Base-by-base conservation (phyloP, 2,888 invertebrate species). In the Sepioteuthis lessoniana region DNA sequence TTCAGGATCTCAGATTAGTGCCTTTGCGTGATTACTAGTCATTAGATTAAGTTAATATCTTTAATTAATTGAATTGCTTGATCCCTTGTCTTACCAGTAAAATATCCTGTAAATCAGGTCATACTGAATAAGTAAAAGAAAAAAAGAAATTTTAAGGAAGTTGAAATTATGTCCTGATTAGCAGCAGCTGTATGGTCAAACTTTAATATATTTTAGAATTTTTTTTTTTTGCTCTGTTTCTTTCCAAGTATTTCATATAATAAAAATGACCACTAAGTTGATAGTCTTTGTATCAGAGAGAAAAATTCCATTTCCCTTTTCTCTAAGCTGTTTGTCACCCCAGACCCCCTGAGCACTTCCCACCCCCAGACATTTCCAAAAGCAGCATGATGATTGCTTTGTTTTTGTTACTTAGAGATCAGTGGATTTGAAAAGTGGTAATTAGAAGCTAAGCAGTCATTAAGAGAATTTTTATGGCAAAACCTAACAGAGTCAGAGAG, bases 351-450 rank as follows among this genome's bases (percentile, higher is more conserved):
- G 10, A 2, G 13, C 35, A n/a, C 76, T 19, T 2, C 10, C n/a
- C 76, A 13, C n/a, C 7, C 19, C 16, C 31, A 76, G 16, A 76
- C 8, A 60, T 60, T 60, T 60, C 28, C n/a, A 0, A 76, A 76
- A 76, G 76, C 76, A 10, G 31, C 76, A 8, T 76, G 31, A 76
- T 76, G 76, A 76, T 76, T 76, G n/a, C n/a, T 76, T 76, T 76
- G 76, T 76, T 76, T 31, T 76, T 76, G 31, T 76, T 76, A n/a
- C 76, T 19, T 0, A n/a, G 31, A 76, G 76, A 76, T 76, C 76
- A 76, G 76, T 76, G 76, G 76, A 76, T 76, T 76, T 76, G 76
- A 76, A 76, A 76, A n/a, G 76, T 76, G n/a, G 8, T 76, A 76
- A 76, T 76, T 76, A 76, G 31, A 76, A 76, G n/a, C 76, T 76